Evolutionary conservation across 2,113 vertebrate genomes (phyloP), one percentile per base, ranked within the genome.

Genomic region (Megaleporinus macrocephalus): DNA sequence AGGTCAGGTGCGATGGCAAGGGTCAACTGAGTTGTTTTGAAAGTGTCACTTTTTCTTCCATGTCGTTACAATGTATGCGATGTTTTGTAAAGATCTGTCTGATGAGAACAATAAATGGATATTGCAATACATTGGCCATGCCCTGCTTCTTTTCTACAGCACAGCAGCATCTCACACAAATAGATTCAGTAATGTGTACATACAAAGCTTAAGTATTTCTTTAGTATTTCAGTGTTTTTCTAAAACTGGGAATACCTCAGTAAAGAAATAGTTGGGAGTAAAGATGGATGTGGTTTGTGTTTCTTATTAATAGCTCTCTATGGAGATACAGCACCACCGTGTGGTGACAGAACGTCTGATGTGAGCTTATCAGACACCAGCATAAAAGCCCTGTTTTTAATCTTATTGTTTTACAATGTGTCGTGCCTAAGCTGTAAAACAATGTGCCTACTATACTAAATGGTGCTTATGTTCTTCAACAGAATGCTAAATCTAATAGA

Each of bases 51-150:
- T 79, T 88, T 87, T 85, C 87, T 90, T 89, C 88, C 87, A 89
- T 89, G 85, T 75, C 73, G 83, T 78, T 83, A 82, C 88, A 86
- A 84, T 72, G 79, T 91, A 87, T 80, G 86, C 73, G 85, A 79
- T 88, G 85, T 92, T 93, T 91, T 92, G 90, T 93, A 91, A 89
- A 87, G 75, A 90, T 88, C 73, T 92, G 89, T 93, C 91, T 85
- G 81, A 92, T 79, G 84, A 91, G 81, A 92, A 93, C 88, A 94
- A 91, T 93, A 93, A 94, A 91, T 89, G 86, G 87, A 88, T 89
- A 89, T 89, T 91, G 89, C 88, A 91, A 90, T 91, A 90, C 88
- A 90, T 73, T 76, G 55, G 18, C 15, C 27, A 29, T 73, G 59
- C 57, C 49, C 33, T 61, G 53, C 73, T 74, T 65, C 1, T 51